These are phyloP conservation scores for Itoplectis maculator DNA, from an alignment of 2,888 invertebrate genomes.

Conservation along the genomic window DNA sequence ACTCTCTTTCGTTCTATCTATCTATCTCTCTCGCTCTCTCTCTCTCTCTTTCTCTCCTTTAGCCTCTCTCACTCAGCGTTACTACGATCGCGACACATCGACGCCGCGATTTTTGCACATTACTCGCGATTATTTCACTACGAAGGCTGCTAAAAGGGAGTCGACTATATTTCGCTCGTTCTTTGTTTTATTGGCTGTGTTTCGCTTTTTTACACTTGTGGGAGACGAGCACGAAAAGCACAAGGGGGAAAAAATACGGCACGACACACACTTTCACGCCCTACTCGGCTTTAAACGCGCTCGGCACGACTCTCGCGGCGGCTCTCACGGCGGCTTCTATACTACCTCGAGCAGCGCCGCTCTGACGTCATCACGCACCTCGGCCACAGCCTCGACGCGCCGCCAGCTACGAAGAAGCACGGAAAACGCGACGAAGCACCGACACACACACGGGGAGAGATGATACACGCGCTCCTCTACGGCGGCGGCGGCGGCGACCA, in stretches of 20 bases:
- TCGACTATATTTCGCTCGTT: constrained; percentile 50
- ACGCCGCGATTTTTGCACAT: constrained; percentile 75
- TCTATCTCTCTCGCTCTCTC: constrained; percentile 11
- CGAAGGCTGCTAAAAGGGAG: constrained; percentile 54
- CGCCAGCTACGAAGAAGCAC: constrained; percentile 50
- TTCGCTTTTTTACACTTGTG: not conserved
- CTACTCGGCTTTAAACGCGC: constrained; percentile 82
- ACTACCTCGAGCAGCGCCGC: constrained; percentile 68
- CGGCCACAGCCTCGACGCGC: constrained; percentile 22
- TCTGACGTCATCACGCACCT: constrained; percentile 81
- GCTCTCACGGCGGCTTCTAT: constrained; percentile 75
- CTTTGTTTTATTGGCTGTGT: not conserved
- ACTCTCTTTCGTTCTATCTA: not conserved
- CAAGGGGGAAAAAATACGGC: constrained; percentile 68
- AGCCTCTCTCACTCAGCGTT: constrained; percentile 14
- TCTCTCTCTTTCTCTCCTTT: constrained; percentile 6
- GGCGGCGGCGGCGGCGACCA: constrained; percentile 44
- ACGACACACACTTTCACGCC: constrained; percentile 82
- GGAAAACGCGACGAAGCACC: constrained; percentile 67
- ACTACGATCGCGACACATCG: constrained; percentile 26
- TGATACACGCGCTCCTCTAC: constrained; percentile 46
- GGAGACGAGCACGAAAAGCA: constrained; percentile 35
- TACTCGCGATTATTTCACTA: constrained; percentile 63
- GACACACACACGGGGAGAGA: too few relatives aligned
- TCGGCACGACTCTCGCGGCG: constrained; percentile 78